phyloP scores from a whole-genome alignment of 2,797 vertebrate genomes.

The Okamejei kenojei region DNA sequence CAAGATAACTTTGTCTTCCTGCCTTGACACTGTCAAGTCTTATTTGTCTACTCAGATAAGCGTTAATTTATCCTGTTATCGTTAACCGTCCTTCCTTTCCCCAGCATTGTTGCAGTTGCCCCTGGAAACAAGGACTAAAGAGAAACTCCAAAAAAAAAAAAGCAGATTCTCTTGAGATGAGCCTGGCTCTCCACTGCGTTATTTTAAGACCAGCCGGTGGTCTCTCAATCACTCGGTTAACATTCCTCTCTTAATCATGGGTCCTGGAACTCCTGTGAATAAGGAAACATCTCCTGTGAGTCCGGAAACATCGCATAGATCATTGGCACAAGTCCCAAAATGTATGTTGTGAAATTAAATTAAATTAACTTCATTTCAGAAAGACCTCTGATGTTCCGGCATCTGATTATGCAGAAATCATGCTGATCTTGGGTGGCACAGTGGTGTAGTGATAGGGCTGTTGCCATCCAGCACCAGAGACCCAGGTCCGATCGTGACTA shows the following conservation, averaged over 20 bases:
- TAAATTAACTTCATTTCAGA: background rate
- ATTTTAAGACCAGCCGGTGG: background rate
- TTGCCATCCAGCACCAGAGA: too few species aligned
- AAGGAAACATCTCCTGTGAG: too few species aligned
- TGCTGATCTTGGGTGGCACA: too few species aligned
- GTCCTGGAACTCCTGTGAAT: background rate
- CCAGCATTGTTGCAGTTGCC: background rate
- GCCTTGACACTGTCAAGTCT: background rate
- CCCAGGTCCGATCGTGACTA: too few species aligned
- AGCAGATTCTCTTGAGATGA: too few species aligned
- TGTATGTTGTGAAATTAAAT: background rate
- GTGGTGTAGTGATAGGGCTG: too few species aligned
- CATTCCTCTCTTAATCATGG: background rate
- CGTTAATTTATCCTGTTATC: background rate
- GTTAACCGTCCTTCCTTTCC: background rate
- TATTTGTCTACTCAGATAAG: background rate
- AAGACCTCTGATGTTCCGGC: too few species aligned
- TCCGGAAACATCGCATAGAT: background rate
- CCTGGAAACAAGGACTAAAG: background rate
- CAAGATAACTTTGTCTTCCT: background rate
- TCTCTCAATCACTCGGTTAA: background rate
- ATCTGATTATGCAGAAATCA: too few species aligned
- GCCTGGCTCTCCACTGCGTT: background rate
- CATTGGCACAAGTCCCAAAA: background rate
- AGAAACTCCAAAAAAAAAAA: background rate